A percentile compares a stretch with the other conserved stretches of the same genome.
phyloP scores from a whole-genome alignment of 2,113 vertebrate genomes.

The Oncorhynchus tshawytscha region DNA sequence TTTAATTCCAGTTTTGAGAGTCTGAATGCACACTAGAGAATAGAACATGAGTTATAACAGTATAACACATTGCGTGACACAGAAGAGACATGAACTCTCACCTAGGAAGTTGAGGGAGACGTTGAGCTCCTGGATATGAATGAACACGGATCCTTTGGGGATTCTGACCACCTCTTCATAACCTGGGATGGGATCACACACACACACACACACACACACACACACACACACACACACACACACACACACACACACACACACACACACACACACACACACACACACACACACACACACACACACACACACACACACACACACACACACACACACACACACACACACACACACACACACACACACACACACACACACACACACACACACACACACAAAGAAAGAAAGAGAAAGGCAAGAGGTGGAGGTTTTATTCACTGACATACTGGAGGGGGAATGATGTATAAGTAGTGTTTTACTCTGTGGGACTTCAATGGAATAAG shows the following conservation, averaged over 20 bases:
- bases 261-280: too few species aligned
- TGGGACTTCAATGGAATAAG: conserved; percentile 54
- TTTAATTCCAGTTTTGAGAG: too few species aligned
- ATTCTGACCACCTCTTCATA: conserved; percentile 95
- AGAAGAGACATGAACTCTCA: conserved; percentile 64
- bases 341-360: neutral
- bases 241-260: too few species aligned
- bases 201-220: conserved; percentile 28
- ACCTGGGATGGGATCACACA: conserved; percentile 70
- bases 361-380: conserved; percentile 28
- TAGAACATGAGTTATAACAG: too few species aligned
- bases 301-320: conserved; percentile 26
- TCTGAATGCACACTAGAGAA: neutral
- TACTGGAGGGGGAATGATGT: conserved; percentile 30
- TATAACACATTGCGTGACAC: neutral
- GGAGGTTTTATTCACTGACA: conserved; percentile 33
- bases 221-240: neutral
- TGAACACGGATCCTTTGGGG: conserved; percentile 94
- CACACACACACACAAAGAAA: neutral
- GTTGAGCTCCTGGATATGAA: conserved; percentile 94
- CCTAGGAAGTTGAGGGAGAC: conserved; percentile 92
- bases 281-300: too few species aligned
- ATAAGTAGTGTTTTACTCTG: conserved; percentile 54
- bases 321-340: conserved; percentile 2
- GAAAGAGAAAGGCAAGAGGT: conserved; percentile 22